Percentiles rank a stretch among this genome's conserved stretches.
These are phyloP conservation scores for Syrista parreyssii DNA, from an alignment of 2,888 invertebrate genomes.

Conservation along the genomic window DNA sequence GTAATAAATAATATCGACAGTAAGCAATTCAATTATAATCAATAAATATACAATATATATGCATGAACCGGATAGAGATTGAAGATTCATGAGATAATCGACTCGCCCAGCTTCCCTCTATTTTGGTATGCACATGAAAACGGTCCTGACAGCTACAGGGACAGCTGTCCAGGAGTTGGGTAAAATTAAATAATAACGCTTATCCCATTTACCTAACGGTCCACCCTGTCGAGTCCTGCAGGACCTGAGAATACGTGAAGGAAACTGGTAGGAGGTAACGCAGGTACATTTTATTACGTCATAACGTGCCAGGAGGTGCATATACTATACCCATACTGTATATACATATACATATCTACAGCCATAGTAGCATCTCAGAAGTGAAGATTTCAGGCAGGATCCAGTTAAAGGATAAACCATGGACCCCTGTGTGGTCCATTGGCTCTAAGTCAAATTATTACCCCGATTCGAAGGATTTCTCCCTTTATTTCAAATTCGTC, in stretches of 20 bases:
- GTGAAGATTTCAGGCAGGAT: neutral
- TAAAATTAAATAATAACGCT: slow-evolving; percentile 46
- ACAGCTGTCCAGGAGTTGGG: slow-evolving; percentile 35
- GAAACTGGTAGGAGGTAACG: slow-evolving; percentile 19
- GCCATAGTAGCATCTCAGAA: neutral
- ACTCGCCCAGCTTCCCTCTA: slow-evolving; percentile 22
- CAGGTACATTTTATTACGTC: slow-evolving; percentile 48
- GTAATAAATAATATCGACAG: neutral
- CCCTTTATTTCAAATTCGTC: slow-evolving; percentile 10
- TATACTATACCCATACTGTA: slow-evolving; percentile 11
- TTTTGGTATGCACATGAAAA: neutral
- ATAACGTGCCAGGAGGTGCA: slow-evolving; percentile 45
- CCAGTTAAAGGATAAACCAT: slow-evolving; percentile 32
- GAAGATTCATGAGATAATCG: too few species aligned
- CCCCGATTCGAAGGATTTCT: slow-evolving; percentile 31
- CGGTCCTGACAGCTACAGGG: neutral
- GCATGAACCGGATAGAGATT: neutral
- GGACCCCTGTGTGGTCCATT: slow-evolving; percentile 44
- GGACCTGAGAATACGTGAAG: slow-evolving; percentile 28
- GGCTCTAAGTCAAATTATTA: slow-evolving; percentile 40
- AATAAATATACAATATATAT: neutral
- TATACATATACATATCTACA: neutral
- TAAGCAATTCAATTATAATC: neutral
- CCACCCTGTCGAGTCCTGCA: slow-evolving; percentile 34
- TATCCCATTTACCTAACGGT: slow-evolving; percentile 44